Evolutionary conservation across 2,113 vertebrate genomes (phyloP).

Genomic region (Corvus cornix): DNA sequence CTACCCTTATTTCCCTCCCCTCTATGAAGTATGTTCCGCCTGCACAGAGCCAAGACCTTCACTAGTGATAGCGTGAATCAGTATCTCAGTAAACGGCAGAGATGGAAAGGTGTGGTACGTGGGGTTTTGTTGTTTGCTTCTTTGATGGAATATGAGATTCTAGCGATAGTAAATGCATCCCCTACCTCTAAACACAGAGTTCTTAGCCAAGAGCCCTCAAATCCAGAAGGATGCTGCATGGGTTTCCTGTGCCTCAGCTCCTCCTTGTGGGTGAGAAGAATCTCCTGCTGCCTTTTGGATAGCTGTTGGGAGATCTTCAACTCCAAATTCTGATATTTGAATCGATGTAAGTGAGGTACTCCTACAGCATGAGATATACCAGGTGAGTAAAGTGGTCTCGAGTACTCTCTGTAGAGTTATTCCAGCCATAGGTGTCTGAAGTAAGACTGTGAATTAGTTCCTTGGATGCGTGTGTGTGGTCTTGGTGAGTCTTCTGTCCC

Average conservation of each 20-base stretch:
- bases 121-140: background rate
- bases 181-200: background rate
- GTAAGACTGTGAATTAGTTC: background rate
- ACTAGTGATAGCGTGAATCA: background rate
- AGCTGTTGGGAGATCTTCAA: background rate
- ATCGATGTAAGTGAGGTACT: background rate
- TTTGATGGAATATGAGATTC: background rate
- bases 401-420: background rate
- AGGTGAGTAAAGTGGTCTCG: background rate
- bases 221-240: background rate
- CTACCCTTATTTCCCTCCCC: background rate
- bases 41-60: background rate
- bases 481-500: background rate
- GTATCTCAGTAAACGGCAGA: background rate
- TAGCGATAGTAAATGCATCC: background rate
- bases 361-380: background rate
- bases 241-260: background rate
- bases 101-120: background rate
- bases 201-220: background rate
- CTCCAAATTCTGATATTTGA: background rate
- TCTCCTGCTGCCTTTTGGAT: background rate
- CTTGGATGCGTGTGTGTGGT: background rate
- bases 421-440: background rate
- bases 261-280: background rate
- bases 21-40: background rate